Conservation (phyloP, 2,113 vertebrate species). For the Prinia subflava region DNA sequence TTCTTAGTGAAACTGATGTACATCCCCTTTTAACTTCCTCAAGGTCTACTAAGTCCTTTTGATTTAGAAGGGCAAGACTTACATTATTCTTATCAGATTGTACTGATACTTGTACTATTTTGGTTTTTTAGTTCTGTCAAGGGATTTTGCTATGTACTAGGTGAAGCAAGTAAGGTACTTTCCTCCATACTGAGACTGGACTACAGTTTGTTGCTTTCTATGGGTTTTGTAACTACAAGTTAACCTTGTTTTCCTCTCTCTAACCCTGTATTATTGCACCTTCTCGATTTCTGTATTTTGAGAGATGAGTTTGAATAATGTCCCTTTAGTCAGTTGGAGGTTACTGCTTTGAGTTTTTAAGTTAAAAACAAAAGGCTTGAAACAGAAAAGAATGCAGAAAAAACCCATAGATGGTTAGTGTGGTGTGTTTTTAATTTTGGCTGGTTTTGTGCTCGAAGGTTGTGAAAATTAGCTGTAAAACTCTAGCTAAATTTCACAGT, state of each 20-base stretch:
- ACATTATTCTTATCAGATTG: background rate
- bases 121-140: background rate
- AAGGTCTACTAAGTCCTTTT: background rate
- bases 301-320: background rate
- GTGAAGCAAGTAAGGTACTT: background rate
- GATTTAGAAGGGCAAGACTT: background rate
- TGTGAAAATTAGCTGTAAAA: background rate
- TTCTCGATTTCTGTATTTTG: background rate
- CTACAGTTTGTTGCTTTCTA: background rate
- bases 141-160: background rate
- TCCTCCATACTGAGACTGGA: background rate
- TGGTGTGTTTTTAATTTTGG: background rate
- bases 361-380: background rate
- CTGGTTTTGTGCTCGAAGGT: background rate
- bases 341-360: background rate
- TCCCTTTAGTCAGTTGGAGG: background rate
- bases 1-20: fast-evolving
- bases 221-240: background rate
- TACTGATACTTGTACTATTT: background rate
- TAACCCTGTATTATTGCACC: background rate
- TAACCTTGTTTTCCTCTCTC: background rate
- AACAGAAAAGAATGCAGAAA: background rate
- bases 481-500: background rate
- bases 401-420: background rate
- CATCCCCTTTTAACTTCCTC: background rate